Conservation (phyloP, 2,888 invertebrate genomes). For the Drosophila meridionalis region DNA sequence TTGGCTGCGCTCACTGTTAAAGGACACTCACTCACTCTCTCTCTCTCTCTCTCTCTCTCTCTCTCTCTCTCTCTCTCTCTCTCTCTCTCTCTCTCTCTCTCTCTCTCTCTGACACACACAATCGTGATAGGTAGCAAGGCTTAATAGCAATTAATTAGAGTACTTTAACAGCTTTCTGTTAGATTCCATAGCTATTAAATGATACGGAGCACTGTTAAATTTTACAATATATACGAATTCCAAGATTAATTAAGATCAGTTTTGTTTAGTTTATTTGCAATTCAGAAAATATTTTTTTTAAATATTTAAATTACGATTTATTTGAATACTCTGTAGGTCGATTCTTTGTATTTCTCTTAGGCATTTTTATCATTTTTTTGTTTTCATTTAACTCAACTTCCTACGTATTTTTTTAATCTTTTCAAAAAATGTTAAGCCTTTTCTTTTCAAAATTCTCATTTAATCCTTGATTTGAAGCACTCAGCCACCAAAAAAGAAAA, state of each 20-base stretch:
- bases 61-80: too few relatives aligned
- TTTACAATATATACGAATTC: neutral
- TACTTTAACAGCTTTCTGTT: neutral
- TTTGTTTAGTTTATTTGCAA: neutral
- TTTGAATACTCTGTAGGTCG: neutral
- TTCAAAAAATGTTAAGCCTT: constrained; percentile 20
- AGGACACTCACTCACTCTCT: too few relatives aligned
- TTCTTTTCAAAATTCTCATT: constrained; percentile 35
- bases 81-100: too few relatives aligned
- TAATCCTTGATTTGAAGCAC: constrained; percentile 23
- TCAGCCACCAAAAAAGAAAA: neutral
- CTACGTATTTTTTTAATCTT: constrained; percentile 31
- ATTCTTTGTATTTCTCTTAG: neutral
- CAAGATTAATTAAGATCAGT: neutral
- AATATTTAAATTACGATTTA: neutral
- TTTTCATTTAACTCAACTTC: neutral
- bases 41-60: too few relatives aligned
- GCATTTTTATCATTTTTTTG: neutral
- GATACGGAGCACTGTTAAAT: neutral
- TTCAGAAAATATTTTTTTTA: neutral
- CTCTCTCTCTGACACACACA: too few relatives aligned
- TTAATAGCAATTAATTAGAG: neutral
- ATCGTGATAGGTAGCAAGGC: too few relatives aligned
- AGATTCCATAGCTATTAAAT: neutral
- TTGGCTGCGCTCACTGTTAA: too few relatives aligned